Evolutionary conservation across 1,140 invertebrate genomes (phyloP).

Genomic region (Diachasmimorpha longicaudata): DNA sequence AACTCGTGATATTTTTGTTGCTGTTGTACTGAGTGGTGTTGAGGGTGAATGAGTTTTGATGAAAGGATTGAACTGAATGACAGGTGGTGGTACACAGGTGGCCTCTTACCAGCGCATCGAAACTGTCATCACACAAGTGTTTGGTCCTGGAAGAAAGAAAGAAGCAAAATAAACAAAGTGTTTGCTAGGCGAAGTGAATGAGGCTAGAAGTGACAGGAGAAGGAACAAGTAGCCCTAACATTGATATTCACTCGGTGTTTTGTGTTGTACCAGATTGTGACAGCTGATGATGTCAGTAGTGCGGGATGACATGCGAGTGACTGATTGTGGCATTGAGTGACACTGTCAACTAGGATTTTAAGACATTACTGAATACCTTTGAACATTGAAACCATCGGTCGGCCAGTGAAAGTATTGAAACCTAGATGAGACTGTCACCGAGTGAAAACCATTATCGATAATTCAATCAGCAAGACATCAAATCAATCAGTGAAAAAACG

Average conservation of each 20-base stretch:
- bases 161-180: not conserved
- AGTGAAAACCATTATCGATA: not conserved
- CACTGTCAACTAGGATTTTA: slow-evolving; percentile 16
- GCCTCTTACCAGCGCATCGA: not conserved
- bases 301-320: not conserved
- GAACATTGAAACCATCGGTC: not conserved
- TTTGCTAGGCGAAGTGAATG: not conserved
- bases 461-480: not conserved
- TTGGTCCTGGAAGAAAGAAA: not conserved
- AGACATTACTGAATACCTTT: not conserved
- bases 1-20: not conserved
- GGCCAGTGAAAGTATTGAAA: not conserved
- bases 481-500: not conserved
- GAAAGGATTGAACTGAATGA: not conserved
- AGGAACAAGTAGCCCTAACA: not conserved
- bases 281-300: slow-evolving; percentile 10
- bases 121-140: not conserved
- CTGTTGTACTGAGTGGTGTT: not conserved
- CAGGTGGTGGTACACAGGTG: not conserved
- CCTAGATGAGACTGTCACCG: not conserved
- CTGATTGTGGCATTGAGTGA: slow-evolving; percentile 10
- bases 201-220: not conserved
- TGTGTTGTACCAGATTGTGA: slow-evolving; percentile 16
- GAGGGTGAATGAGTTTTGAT: not conserved
- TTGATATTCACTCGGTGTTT: slow-evolving; percentile 24